Conservation (phyloP, 2,888 invertebrate species). For the Lutraria lutraria region DNA sequence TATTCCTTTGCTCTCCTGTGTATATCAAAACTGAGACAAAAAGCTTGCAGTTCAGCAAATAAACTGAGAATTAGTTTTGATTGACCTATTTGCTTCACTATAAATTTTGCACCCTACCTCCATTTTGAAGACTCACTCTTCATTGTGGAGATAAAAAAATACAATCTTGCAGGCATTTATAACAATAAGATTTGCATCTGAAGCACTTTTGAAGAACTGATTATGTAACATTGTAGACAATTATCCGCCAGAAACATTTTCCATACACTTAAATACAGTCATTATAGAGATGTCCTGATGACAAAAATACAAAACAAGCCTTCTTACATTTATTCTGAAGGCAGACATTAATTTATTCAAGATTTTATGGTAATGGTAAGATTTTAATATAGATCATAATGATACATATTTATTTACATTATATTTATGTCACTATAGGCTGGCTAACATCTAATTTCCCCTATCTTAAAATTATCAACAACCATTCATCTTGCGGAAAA, state of each 20-base stretch:
- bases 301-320: slow-evolving; percentile 13
- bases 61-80: not conserved
- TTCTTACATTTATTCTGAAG: not conserved
- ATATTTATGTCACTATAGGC: slow-evolving; percentile 10
- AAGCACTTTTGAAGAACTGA: slow-evolving; percentile 17
- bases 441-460: not conserved
- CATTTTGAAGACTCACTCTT: slow-evolving; percentile 14
- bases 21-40: not conserved
- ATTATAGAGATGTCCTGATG: not conserved
- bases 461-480: too few species aligned
- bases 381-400: slow-evolving; percentile 23
- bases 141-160: slow-evolving; percentile 10
- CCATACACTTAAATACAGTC: slow-evolving; percentile 11
- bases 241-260: slow-evolving; percentile 9
- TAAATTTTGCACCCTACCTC: not conserved
- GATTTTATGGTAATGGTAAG: slow-evolving; percentile 17
- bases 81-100: not conserved
- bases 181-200: slow-evolving; percentile 20
- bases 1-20: not conserved
- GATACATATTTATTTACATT: slow-evolving; percentile 17
- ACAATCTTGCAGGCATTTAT: slow-evolving; percentile 8
- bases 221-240: slow-evolving; percentile 21
- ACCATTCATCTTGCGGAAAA: too few species aligned
- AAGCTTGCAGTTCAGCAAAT: not conserved
- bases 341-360: slow-evolving; percentile 16